Evolutionary conservation across 2,113 vertebrate genomes (phyloP).

Genomic region (Chloebia gouldiae): DNA sequence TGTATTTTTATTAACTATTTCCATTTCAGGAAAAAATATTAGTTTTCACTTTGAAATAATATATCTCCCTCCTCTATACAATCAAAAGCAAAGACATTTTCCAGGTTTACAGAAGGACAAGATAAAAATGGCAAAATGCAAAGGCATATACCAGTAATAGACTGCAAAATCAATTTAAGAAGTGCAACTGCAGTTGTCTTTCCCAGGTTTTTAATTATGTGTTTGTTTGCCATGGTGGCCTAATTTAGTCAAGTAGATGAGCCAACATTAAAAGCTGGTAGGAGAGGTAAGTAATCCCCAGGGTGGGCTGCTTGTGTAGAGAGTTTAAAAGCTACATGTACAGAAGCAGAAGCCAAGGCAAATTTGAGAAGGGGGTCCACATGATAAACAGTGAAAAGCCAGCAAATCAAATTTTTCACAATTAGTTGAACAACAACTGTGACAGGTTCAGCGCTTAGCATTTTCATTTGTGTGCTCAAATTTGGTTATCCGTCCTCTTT

Average conservation of each 20-base stretch:
- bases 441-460: conserved; percentile 88
- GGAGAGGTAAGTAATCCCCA: conserved; percentile 86
- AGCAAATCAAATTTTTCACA: conserved; percentile 98
- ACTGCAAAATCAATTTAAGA: conserved; percentile 77
- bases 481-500: conserved; percentile 95
- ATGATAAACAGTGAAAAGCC: conserved; percentile 85
- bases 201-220: conserved; percentile 83
- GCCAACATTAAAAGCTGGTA: conserved; percentile 84
- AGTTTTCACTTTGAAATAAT: conserved; percentile 28
- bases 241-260: conserved; percentile 86
- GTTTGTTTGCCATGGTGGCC: conserved; percentile 82
- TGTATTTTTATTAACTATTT: conserved; percentile 13
- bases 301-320: conserved; percentile 71
- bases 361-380: conserved; percentile 79
- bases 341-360: conserved; percentile 72
- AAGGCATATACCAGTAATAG: conserved; percentile 43
- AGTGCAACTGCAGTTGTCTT: conserved; percentile 76
- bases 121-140: conserved; percentile 46
- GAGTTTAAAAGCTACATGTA: conserved; percentile 80
- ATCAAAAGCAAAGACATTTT: conserved; percentile 25
- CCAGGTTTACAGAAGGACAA: conserved; percentile 27
- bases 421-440: conserved; percentile 93
- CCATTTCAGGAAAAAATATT: conserved; percentile 21
- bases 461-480: conserved; percentile 91
- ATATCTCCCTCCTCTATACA: not conserved